phyloP scores from a whole-genome alignment of 2,797 vertebrate genomes.

The Catamblyrhynchus diadema region DNA sequence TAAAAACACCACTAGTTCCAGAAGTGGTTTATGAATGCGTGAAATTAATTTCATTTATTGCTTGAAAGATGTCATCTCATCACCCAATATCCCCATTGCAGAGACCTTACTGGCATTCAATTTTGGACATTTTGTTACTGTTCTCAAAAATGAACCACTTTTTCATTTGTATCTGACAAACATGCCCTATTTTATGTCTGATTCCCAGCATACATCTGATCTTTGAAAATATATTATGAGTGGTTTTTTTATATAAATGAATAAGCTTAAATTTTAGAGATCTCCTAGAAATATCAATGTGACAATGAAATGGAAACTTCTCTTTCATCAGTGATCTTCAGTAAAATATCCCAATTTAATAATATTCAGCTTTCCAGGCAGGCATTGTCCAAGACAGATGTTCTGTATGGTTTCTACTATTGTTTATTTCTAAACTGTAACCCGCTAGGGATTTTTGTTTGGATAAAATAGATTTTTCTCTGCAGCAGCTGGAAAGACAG shows the following conservation, averaged over 20 bases:
- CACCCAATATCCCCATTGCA: accelerated
- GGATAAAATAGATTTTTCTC: background rate
- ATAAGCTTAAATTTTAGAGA: background rate
- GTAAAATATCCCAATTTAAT: background rate
- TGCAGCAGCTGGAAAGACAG: background rate
- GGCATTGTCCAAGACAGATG: background rate
- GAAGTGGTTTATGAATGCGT: background rate
- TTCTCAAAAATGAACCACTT: background rate
- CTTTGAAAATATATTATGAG: background rate
- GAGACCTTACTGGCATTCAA: accelerated
- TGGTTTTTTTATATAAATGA: background rate
- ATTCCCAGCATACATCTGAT: background rate
- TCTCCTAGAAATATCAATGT: background rate
- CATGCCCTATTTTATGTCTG: background rate
- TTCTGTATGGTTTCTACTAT: background rate
- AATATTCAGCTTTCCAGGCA: background rate
- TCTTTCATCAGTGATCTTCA: background rate
- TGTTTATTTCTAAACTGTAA: background rate
- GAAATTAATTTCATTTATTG: background rate
- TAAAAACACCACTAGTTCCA: background rate
- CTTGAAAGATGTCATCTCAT: background rate
- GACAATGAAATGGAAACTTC: background rate
- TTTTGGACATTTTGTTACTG: background rate
- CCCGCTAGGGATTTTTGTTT: background rate
- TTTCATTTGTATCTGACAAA: background rate